A percentile compares a stretch with the other conserved stretches of the same genome.
phyloP scores from a whole-genome alignment of 2,888 invertebrate genomes.

The Chorisops tibialis region DNA sequence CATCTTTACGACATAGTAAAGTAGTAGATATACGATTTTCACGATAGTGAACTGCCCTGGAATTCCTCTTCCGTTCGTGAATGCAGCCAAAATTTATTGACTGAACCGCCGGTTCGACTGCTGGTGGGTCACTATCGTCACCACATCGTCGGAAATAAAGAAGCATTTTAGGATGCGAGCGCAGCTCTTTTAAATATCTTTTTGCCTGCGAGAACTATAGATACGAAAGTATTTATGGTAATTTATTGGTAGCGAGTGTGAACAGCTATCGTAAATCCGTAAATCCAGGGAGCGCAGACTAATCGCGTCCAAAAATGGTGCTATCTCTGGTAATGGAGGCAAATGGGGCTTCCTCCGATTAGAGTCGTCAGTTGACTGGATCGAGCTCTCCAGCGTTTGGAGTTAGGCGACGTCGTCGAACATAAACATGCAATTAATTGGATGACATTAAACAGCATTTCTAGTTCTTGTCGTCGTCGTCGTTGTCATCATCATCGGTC shows the following conservation, averaged over 20 bases:
- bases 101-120: slow-evolving; percentile 18
- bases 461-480: background rate
- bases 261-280: slow-evolving; percentile 31
- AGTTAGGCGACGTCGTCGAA: background rate
- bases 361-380: slow-evolving; percentile 1
- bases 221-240: slow-evolving; percentile 28
- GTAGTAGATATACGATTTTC: background rate
- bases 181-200: background rate
- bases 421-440: slow-evolving; percentile 18
- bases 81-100: slow-evolving; percentile 25
- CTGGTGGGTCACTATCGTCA: background rate
- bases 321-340: slow-evolving; percentile 12
- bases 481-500: background rate
- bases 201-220: background rate
- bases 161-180: slow-evolving; percentile 14
- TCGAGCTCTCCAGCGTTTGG: background rate
- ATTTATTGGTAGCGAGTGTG: slow-evolving; percentile 32
- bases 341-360: slow-evolving; percentile 11
- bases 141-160: slow-evolving; percentile 10
- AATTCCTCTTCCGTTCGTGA: slow-evolving; percentile 1
- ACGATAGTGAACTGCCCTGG: background rate
- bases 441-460: slow-evolving; percentile 8
- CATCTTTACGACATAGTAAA: slow-evolving; percentile 8
- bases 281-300: slow-evolving; percentile 20
- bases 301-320: slow-evolving; percentile 14